Conservation (phyloP, 2,113 vertebrate genomes). For the Macroglossus sobrinus region DNA sequence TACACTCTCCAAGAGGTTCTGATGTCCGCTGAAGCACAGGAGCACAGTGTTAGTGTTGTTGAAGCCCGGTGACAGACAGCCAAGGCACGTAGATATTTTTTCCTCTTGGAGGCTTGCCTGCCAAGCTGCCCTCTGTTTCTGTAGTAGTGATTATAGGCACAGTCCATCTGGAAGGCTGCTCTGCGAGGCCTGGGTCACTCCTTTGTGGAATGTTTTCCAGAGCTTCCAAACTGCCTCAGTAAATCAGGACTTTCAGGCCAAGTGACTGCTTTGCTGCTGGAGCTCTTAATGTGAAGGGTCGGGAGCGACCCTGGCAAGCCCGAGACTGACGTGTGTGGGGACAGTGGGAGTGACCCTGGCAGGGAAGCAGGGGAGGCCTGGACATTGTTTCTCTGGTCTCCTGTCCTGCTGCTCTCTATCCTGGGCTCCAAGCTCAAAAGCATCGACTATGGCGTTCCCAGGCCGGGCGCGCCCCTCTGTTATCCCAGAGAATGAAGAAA, state of each 20-base stretch:
- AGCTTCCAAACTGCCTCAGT: constrained; percentile 53
- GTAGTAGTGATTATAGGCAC: neutral
- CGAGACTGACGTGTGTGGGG: constrained; percentile 69
- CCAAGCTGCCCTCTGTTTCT: neutral
- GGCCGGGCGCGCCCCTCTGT: constrained; percentile 74
- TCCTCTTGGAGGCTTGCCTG: neutral
- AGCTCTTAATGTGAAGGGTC: constrained; percentile 86
- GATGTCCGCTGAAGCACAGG: neutral
- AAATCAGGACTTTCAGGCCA: constrained; percentile 60
- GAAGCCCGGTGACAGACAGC: neutral
- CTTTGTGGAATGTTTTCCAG: constrained; percentile 68
- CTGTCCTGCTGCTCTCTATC: constrained; percentile 35
- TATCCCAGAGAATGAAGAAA: constrained; percentile 90
- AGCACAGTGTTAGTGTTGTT: neutral
- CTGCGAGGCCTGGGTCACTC: neutral
- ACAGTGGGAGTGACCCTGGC: constrained; percentile 69
- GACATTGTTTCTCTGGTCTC: constrained; percentile 45
- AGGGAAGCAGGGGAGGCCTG: constrained; percentile 70
- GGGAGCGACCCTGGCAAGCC: constrained; percentile 64
- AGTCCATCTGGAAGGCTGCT: constrained; percentile 26
- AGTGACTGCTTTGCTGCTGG: constrained; percentile 37
- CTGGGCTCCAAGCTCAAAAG: neutral
- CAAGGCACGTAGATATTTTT: neutral
- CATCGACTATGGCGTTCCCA: constrained; percentile 82
- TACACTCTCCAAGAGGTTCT: neutral